Evolutionary conservation across 1,140 invertebrate species (phyloP).

Genomic region (Maconellicoccus hirsutus): DNA sequence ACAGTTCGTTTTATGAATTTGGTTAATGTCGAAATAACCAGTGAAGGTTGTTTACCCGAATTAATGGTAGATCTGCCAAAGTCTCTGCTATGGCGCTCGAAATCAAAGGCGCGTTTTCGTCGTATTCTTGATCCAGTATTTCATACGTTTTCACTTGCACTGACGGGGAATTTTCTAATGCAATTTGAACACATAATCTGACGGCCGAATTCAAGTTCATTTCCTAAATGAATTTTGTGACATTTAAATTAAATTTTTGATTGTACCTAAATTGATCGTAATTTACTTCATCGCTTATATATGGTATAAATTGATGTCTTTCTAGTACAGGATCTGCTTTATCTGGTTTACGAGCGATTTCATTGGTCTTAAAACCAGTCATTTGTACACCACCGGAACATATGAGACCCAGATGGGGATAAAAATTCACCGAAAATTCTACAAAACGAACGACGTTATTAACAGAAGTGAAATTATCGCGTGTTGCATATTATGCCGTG

Average conservation of each 20-base stretch:
- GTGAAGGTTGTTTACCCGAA: not conserved
- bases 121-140: not conserved
- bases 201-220: not conserved
- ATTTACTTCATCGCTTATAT: not conserved
- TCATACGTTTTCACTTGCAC: not conserved
- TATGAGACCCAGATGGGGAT: not conserved
- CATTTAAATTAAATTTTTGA: no score
- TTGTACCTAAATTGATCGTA: no score
- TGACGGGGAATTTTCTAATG: not conserved
- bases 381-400: not conserved
- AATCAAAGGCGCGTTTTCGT: not conserved
- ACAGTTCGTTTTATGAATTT: no score
- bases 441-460: no score
- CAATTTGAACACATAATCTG: not conserved
- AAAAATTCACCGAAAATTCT: not conserved
- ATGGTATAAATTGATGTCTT: not conserved
- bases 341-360: not conserved
- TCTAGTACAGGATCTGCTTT: not conserved
- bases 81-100: not conserved
- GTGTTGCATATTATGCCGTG: no score
- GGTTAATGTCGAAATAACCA: no score
- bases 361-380: not conserved
- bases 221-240: not conserved
- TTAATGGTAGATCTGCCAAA: not conserved
- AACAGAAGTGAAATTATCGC: no score